Base-by-base conservation (phyloP, 1,140 invertebrate species). In the Holcopasites calliopsidis region DNA sequence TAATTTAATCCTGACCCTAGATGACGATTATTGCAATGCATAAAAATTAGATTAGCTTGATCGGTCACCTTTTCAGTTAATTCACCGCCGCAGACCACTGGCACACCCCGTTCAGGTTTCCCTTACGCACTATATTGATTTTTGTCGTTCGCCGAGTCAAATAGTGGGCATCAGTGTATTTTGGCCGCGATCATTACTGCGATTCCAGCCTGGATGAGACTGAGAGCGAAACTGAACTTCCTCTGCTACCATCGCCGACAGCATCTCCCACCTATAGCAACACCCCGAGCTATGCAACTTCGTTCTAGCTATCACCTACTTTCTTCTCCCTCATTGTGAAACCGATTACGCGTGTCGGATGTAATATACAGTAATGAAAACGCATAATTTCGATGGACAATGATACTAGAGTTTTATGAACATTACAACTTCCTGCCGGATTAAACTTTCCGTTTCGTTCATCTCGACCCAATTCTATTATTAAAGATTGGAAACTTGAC, bases 201-300 rank as follows among this genome's bases (percentile, higher is more conserved):
- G 47, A 70, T 73, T 78, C 75, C 52, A 77, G 40, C 38, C 40
- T 44, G 71, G 72, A 78, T 55, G 66, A 77, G 47, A 38, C 62
- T 75, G 49, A 35, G 50, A 78, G 47, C 54, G 66, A 76, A 42
- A 84, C 83, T 84, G 69, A 84, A 52, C 33, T 26, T 54, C 54
- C 57, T 57, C 65, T 21, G 61, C 69, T 18, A 21, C 35, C 66
- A 11, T 44, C 23, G 26, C 58, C 28, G 54, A 66, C 66, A 55
- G 38, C 49, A 68, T 55, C 73, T n/a, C 74, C 81, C 81, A 71
- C 73, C 52, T 68, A 35, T 33, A 49, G 31, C 40, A 57, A 64
- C 52, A 75, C 72, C 40, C 66, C 35, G 55, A 16, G 4, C 64
- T 55, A n/a, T 57, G 38, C 49, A n/a, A 44, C 31, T 7, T 31